Evolutionary conservation across 1,140 invertebrate genomes (phyloP).

Genomic region (Araneus ventricosus): DNA sequence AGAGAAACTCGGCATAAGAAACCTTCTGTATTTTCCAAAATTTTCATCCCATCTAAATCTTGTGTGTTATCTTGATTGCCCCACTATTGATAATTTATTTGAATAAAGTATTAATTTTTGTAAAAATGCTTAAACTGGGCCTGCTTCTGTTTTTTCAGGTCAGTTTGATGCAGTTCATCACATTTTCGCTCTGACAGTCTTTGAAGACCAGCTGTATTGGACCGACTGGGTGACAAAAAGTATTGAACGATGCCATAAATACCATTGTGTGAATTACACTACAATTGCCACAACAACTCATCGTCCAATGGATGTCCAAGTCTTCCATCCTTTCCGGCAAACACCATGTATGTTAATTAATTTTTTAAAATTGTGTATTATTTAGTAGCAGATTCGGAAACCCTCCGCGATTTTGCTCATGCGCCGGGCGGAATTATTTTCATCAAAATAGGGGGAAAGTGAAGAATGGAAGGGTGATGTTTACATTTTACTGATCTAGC

Average conservation of each 20-base stretch:
- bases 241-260: constrained; percentile 78
- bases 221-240: constrained; percentile 86
- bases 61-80: too few relatives aligned
- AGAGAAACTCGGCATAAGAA: too few relatives aligned
- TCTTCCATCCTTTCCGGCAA: constrained; percentile 81
- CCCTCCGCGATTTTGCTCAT: too few relatives aligned
- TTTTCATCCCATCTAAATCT: too few relatives aligned
- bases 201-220: constrained; percentile 94
- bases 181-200: constrained; percentile 88
- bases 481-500: too few relatives aligned
- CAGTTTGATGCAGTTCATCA: constrained; percentile 75
- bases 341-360: constrained; percentile 78
- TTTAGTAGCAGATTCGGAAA: too few relatives aligned
- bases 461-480: too few relatives aligned
- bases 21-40: too few relatives aligned
- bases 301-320: constrained; percentile 80
- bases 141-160: constrained; percentile 14
- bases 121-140: background rate
- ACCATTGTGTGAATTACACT: constrained; percentile 83
- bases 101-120: constrained; percentile 83
- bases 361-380: too few relatives aligned
- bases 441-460: too few relatives aligned
- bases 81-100: constrained; percentile 91
- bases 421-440: too few relatives aligned
- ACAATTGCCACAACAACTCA: constrained; percentile 79